phyloP scores from a whole-genome alignment of 30 jellyfish, hydroid and myxozoan genomes.

The Turritopsis rubra region DNA sequence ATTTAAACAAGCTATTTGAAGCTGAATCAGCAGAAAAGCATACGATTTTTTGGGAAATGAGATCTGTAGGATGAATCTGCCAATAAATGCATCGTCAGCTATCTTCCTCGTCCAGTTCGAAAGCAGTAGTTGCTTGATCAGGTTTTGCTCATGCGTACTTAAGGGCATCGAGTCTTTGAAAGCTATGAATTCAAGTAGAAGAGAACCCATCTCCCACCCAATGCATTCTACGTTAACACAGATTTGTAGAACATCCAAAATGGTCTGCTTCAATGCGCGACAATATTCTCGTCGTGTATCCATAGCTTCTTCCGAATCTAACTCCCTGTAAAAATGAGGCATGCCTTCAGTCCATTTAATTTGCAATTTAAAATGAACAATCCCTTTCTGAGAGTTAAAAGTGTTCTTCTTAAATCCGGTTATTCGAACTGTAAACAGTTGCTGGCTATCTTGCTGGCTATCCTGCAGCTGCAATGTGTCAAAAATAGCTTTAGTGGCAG shows the following conservation, averaged over 20 bases:
- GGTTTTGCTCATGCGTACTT: background rate
- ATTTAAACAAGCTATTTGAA: background rate
- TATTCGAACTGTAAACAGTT: background rate
- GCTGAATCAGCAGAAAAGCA: background rate
- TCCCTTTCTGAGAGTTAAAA: background rate
- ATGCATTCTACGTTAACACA: background rate
- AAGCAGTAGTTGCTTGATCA: background rate
- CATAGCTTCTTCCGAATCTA: background rate
- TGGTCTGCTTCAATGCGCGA: background rate
- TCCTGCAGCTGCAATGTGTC: background rate
- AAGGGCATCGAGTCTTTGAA: background rate
- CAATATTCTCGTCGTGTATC: background rate
- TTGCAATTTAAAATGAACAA: background rate
- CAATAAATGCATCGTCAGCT: background rate
- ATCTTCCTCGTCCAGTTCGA: background rate
- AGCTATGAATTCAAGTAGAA: background rate
- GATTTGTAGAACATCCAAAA: background rate
- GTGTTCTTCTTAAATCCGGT: background rate
- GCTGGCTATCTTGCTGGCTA: background rate
- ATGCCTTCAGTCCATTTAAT: background rate
- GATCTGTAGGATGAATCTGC: background rate
- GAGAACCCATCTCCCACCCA: background rate
- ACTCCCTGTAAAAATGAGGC: background rate
- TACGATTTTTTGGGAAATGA: background rate
- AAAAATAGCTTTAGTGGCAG: background rate